Base-by-base conservation (phyloP, 2,888 invertebrate species). In the Nephrocerus scutellatus region DNA sequence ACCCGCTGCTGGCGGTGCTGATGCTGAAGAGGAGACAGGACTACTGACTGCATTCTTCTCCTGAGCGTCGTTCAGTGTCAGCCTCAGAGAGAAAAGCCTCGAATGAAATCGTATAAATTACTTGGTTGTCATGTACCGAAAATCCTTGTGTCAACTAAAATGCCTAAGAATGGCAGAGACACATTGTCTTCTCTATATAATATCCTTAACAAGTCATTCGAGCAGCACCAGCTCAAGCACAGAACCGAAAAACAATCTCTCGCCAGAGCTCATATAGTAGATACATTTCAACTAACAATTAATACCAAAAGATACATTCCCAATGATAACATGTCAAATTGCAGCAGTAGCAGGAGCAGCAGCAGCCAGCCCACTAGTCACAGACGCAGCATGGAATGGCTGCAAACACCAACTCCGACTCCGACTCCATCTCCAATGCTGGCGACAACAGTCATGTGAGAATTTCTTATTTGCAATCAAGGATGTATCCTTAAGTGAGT, bases 61-160 rank as follows among this genome's bases (percentile, higher is more conserved):
- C n/a, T n/a, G n/a, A n/a, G n/a, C n/a, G n/a, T n/a, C n/a, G n/a
- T n/a, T n/a, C n/a, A n/a, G n/a, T n/a, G n/a, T n/a, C n/a, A n/a
- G n/a, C n/a, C n/a, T n/a, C n/a, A n/a, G n/a, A n/a, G n/a, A n/a
- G n/a, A n/a, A n/a, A n/a, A n/a, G n/a, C n/a, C n/a, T n/a, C n/a
- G n/a, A n/a, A n/a, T n/a, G n/a, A n/a, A n/a, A n/a, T n/a, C n/a
- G 28, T 42, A 47, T 49, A 49, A 49, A 49, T 49, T 49, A 43
- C 39, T 46, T 33, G 42, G 30, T 44, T 49, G 46, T 49, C 48
- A 46, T 46, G 46, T 48, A 44, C 42, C 39, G 37, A 41, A 49
- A 49, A 46, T 48, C 48, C 46, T 43, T 46, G 44, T 49, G 46
- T 49, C 44, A 49, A 46, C 35, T 32, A 43, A 46, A 46, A 46